Percentiles rank a stretch among this genome's conserved stretches.
Conservation (phyloP, 2,113 vertebrate species). For the Anser cygnoides region DNA sequence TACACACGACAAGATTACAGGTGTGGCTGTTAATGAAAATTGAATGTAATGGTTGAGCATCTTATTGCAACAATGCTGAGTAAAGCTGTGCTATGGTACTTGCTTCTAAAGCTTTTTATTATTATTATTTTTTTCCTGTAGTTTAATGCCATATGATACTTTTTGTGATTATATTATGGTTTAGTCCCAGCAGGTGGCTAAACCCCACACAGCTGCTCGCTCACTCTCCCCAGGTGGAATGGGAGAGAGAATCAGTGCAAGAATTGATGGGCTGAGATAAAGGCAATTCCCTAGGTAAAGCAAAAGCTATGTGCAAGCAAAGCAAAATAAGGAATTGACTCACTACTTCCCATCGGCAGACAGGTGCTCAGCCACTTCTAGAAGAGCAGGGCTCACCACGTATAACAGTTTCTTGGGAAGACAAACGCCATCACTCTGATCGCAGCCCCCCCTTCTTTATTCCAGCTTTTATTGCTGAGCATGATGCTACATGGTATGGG, state of each 20-base stretch:
- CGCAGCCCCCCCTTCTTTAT: no score
- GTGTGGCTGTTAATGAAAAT: neutral
- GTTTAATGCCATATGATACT: neutral
- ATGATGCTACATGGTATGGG: no score
- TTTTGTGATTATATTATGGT: neutral
- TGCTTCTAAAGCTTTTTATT: neutral
- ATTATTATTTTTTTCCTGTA: neutral
- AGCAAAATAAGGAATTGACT: neutral
- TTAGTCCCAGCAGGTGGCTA: neutral
- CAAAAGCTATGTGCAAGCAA: neutral
- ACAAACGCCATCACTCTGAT: neutral
- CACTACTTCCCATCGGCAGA: neutral
- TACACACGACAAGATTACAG: neutral
- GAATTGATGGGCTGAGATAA: neutral
- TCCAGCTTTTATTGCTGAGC: neutral
- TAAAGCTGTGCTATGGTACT: neutral
- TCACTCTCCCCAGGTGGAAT: neutral
- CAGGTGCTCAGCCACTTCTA: neutral
- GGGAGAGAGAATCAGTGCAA: neutral
- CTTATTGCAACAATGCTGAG: neutral
- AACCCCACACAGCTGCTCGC: neutral
- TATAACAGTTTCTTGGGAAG: neutral
- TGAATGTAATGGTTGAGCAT: neutral
- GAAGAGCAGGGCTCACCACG: neutral
- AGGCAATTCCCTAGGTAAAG: neutral